Evolutionary conservation across 2,113 vertebrate genomes (phyloP), one percentile per base, ranked within the genome.

Genomic region (Melanerpes formicivorus): DNA sequence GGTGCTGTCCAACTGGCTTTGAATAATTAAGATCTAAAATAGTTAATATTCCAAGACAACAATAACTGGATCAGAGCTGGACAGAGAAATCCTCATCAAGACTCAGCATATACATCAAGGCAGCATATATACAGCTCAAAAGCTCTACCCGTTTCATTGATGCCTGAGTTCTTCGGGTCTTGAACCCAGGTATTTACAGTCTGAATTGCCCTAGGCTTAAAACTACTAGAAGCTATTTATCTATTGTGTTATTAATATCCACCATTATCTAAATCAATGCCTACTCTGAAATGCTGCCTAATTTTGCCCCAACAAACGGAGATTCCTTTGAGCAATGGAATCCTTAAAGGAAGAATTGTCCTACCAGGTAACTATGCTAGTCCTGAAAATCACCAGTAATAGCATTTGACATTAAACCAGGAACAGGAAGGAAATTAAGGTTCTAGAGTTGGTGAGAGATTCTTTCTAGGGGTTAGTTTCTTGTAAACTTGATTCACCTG

Each of bases 401-500:
- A 85, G 30, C 34, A 75, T 48, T 88, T 75, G 79, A 10, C 42
- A 78, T 66, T 40, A 65, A 77, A 75, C 62, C 18, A 79, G 34
- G 62, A 65, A 87, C 40, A 87, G 55, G 42, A 60, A 63, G 62
- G 80, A 91, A 87, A 78, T 18, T 2, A 74, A 60, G 55, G 46
- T 66, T 71, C 46, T 50, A 5, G 12, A 40, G 40, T 87, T 55
- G 5, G 56, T 73, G 54, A 76, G 62, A 26, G n/a, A 37, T 37
- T 30, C 11, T 56, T 83, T 62, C 74, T 59, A 78, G 54, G 77
- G 80, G 94, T 25, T 52, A 91, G 4, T 22, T 91, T 95, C 90
- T 34, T 79, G 59, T 46, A 93, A 96, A 90, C 30, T 62, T 82
- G 80, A 65, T 79, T 80, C 66, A 93, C 65, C 40, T 81, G 70